These are phyloP conservation scores for Diachasma alloeum DNA, from an alignment of 1,140 invertebrate species.

Conservation along the genomic window DNA sequence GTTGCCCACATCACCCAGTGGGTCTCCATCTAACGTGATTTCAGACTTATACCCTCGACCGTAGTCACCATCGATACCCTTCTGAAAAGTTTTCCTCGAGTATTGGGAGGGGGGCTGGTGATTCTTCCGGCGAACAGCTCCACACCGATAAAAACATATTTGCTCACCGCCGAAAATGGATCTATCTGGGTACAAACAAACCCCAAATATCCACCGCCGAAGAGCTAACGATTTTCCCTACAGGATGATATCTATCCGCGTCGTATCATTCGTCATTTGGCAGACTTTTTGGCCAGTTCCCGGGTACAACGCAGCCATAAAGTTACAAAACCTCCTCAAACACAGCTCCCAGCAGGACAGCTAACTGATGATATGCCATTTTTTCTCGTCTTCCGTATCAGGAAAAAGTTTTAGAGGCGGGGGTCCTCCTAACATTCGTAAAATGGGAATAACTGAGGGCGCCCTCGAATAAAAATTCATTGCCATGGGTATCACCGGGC, in stretches of 20 bases:
- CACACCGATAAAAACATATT: slow-evolving; percentile 50
- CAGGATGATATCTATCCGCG: not conserved
- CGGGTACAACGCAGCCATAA: not conserved
- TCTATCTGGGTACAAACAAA: slow-evolving; percentile 40
- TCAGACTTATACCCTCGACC: not conserved
- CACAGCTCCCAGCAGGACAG: not conserved
- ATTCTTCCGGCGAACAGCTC: not conserved
- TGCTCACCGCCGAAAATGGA: slow-evolving; percentile 14
- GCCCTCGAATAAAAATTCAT: slow-evolving; percentile 22
- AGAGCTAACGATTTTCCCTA: slow-evolving; percentile 7
- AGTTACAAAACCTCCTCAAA: not conserved
- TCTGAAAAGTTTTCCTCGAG: not conserved
- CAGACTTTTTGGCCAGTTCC: not conserved
- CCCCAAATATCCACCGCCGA: not conserved
- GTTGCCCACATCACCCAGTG: not conserved
- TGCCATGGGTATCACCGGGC: slow-evolving; percentile 9
- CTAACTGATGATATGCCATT: slow-evolving; percentile 28
- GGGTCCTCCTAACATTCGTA: not conserved
- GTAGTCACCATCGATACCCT: not conserved
- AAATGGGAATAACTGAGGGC: not conserved
- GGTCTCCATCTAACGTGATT: slow-evolving; percentile 12
- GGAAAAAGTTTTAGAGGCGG: slow-evolving; percentile 4
- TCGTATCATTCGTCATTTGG: not conserved
- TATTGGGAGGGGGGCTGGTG: not conserved
- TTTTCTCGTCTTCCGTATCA: slow-evolving; percentile 19